Percentiles rank a stretch among this genome's conserved stretches.
Conservation (phyloP, 1,140 invertebrate genomes). For the Coelopa frigida region DNA sequence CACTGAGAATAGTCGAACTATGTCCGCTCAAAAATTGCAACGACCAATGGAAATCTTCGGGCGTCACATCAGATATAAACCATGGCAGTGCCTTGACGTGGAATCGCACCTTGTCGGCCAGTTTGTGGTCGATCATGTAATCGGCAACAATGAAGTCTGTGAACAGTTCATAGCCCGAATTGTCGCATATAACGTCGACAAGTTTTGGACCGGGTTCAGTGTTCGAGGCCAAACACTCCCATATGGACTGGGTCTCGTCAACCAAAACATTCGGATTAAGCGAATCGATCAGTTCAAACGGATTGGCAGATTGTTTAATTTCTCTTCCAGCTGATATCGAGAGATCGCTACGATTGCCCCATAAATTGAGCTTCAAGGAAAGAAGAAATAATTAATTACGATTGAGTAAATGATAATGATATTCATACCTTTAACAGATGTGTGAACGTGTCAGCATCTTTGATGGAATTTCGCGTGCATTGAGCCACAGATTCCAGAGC, state of each 20-base stretch:
- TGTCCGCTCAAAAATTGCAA: constrained; percentile 47
- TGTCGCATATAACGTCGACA: constrained; percentile 83
- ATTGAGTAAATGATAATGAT: not conserved
- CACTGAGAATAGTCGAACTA: constrained; percentile 31
- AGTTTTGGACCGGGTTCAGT: constrained; percentile 21
- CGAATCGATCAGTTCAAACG: constrained; percentile 55
- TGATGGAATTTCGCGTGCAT: constrained; percentile 20
- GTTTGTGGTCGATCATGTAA: constrained; percentile 60
- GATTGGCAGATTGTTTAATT: constrained; percentile 50
- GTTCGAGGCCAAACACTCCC: constrained; percentile 36
- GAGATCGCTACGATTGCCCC: constrained; percentile 80
- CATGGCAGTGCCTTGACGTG: constrained; percentile 89
- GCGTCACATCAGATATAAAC: constrained; percentile 90
- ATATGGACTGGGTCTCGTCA: constrained; percentile 57
- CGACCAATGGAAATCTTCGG: constrained; percentile 68
- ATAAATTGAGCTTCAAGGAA: constrained; percentile 53
- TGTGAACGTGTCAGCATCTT: constrained; percentile 47
- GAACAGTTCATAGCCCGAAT: constrained; percentile 89
- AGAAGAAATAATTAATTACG: not conserved
- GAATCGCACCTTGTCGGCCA: constrained; percentile 68
- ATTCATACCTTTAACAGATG: constrained; percentile 50
- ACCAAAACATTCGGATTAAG: constrained; percentile 63
- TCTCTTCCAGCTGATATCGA: constrained; percentile 69
- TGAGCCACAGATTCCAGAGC: constrained; percentile 52
- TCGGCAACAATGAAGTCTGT: constrained; percentile 83